Evolutionary conservation across 2,888 invertebrate genomes (phyloP), one percentile per base, ranked within the genome.

Genomic region (Dione vanillae): DNA sequence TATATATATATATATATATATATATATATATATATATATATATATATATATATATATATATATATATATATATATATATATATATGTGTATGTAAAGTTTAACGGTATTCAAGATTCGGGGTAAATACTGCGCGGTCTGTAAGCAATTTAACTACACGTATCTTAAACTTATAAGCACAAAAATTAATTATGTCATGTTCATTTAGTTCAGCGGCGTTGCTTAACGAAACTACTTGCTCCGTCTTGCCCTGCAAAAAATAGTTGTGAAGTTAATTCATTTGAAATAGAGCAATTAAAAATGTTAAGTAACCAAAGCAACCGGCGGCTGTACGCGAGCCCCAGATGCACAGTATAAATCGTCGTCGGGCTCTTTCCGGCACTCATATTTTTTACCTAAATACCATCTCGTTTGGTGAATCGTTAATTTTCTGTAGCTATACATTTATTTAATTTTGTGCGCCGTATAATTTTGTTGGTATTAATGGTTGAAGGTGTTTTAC

Each of bases 331-430:
- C 49, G 59, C 16, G 68, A 68, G 67, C 43, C 65, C 65, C 73
- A 73, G 73, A 70, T 73, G 74, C 67, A 56, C 70, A 27, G 37
- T 47, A 75, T 75, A 73, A 75, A 75, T 75, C 69, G 67, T 37
- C 54, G 19, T 20, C 61, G 41, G 35, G 68, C 74, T 77, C 74
- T 71, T 75, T 74, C 72, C 76, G 75, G 62, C 73, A 59, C 73
- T 74, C 77, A 78, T 78, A 78, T 78, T 77, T 78, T 78, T 74
- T 75, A 47, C 76, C 74, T 78, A 78, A 76, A 78, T 74, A 75
- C 75, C 72, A 74, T 75, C 75, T 72, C 73, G 69, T 75, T 76
- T 67, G 72, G 72, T 71, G 67, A 73, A 76, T 76, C 74, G 74
- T 78, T 76, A 77, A 76, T 77, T 77, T 76, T 76, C 72, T 56